phyloP scores from a whole-genome alignment of 1,140 invertebrate species.

The Drosophila bocki region DNA sequence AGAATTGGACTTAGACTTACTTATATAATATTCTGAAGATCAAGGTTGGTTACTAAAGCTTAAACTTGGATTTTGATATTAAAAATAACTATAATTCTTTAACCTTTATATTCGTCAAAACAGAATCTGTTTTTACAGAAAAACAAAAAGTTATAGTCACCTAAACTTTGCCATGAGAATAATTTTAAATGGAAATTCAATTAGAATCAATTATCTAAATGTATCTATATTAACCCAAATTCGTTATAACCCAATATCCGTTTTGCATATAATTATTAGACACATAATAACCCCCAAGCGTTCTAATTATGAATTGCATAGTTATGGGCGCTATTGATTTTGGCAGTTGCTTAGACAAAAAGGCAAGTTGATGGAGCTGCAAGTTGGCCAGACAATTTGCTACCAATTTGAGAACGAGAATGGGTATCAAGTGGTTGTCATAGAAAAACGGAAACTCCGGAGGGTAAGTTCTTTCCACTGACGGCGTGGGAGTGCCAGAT shows the following conservation, averaged over 20 bases:
- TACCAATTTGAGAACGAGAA: neutral
- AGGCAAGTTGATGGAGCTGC: conserved; percentile 1
- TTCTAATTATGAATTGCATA: conserved; percentile 61
- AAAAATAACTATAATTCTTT: too few relatives aligned
- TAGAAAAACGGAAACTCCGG: conserved; percentile 11
- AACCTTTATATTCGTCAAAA: too few relatives aligned
- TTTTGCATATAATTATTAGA: conserved; percentile 39
- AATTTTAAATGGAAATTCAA: neutral
- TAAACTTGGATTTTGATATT: too few relatives aligned
- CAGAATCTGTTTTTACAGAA: neutral
- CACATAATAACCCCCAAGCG: conserved; percentile 5
- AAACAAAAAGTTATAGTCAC: neutral
- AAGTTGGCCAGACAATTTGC: conserved; percentile 4
- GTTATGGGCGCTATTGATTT: conserved; percentile 58
- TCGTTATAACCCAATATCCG: conserved; percentile 8
- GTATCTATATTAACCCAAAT: neutral
- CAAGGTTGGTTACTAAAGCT: too few relatives aligned
- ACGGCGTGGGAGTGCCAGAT: conserved; percentile 14
- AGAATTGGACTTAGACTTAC: neutral
- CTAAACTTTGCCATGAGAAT: neutral
- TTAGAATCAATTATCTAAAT: neutral
- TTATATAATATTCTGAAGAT: neutral
- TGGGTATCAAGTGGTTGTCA: conserved; percentile 2
- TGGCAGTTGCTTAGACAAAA: conserved; percentile 16
- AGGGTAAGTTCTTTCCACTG: neutral